These are phyloP conservation scores for Toxotes chatareus DNA, from an alignment of 2,113 vertebrate genomes.

Conservation along the genomic window DNA sequence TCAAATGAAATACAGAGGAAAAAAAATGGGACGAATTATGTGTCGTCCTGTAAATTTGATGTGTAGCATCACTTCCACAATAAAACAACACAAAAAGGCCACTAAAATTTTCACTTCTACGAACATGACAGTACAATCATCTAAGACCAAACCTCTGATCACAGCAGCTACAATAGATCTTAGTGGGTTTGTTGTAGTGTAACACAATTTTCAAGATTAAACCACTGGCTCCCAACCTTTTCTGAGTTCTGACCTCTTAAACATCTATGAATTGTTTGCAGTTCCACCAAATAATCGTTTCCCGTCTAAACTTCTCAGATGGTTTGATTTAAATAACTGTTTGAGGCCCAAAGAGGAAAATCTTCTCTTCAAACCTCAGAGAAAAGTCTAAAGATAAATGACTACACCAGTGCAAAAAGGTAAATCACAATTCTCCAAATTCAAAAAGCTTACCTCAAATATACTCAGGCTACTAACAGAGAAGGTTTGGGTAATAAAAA, in stretches of 20 bases:
- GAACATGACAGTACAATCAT: slow-evolving; percentile 1
- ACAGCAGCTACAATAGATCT: not conserved
- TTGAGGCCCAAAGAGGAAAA: no score
- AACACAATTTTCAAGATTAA: not conserved
- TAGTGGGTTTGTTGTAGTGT: not conserved
- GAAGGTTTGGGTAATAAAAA: not conserved
- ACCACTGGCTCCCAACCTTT: not conserved
- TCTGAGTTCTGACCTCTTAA: no score
- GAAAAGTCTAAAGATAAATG: no score
- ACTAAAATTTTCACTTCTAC: not conserved
- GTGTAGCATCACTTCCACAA: slow-evolving; percentile 12
- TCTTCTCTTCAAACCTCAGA: no score
- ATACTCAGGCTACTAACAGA: not conserved
- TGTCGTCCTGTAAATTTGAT: not conserved
- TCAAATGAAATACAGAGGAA: slow-evolving; percentile 16
- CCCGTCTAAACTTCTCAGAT: not conserved
- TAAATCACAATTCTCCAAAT: no score
- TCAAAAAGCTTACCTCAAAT: not conserved
- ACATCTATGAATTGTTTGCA: no score
- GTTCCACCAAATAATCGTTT: not conserved
- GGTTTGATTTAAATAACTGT: not conserved
- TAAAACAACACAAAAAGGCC: not conserved
- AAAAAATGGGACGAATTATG: not conserved
- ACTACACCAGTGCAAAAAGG: no score
- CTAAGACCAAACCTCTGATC: not conserved